Base-by-base conservation (phyloP, 1,140 invertebrate species). In the Araneus ventricosus region DNA sequence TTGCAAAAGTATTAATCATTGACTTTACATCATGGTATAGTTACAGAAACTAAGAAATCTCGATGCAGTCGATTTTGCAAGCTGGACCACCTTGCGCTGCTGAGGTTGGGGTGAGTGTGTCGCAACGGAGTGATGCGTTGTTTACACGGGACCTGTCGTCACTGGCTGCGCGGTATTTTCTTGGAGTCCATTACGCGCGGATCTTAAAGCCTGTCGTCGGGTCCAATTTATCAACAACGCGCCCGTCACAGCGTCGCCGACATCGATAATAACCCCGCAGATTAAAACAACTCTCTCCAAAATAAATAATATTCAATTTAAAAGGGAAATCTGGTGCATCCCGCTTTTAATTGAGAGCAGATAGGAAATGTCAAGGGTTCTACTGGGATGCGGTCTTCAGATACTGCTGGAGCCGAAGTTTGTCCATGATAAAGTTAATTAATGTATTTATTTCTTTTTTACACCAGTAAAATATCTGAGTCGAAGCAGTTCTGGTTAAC, bases 161-260 rank as follows among this genome's bases (percentile, higher is more conserved):
- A 45, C 39, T 7, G 7, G n/a, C 20, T 30, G 80, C 80, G 45
- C 82, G 41, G 24, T 14, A 34, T 80, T 80, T 63, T 30, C 75
- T 22, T 30, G 22, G 45, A 52, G 82, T 52, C 82, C 82, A 57
- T 82, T 82, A 82, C 80, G 80, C 80, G 30, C 75, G 39, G 27
- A 34, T 37, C 75, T 37, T 14, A 22, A 30, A 80, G 39, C 17
- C 75, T 80, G 75, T 80, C 75, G 80, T 82, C 80, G 80, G 37
- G 80, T 22, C 10, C 80, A 82, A 82, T 82, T 82, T 82, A 82
- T 82, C 80, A 82, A 82, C 41, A n/a, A 84, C 82, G 39, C 82
- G 45, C 14, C 82, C 41, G 45, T 57, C 82, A 17, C n/a, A 34
- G 7, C 39, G 82, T 30, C 41, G 82, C 45, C 82, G 80, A 27